Base-by-base conservation (phyloP, 2,797 vertebrate species). In the Momotus momota region DNA sequence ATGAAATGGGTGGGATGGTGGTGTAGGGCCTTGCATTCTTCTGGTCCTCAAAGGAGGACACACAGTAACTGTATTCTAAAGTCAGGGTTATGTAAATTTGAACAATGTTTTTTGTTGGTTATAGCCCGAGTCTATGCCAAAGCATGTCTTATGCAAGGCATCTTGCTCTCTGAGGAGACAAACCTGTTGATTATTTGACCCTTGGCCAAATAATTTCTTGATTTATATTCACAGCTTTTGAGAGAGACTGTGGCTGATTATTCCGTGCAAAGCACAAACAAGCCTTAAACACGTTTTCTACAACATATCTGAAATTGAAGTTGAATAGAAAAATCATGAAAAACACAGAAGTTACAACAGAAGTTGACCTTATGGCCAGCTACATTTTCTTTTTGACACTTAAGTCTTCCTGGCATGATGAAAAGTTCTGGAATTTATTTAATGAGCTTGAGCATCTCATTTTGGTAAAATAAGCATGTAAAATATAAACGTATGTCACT, bases 141-240 rank as follows among this genome's bases (percentile, higher is more conserved):
- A 83, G 38, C 43, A 46, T 88, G 85, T 93, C 87, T 93, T 88
- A 70, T 83, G 51, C 70, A 51, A 91, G 54, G 77, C 85, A 46
- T 93, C 79, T 51, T 88, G 77, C 81, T 96, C 43, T 90, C 77
- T 90, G 77, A 79, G 69, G 70, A 93, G 66, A 55, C 13, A 88
- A 88, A 96, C 90, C 88, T 94, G 81, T 90, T 96, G 94, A 93
- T 60, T 83, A 55, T 96, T 95, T 96, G 93, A 94, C 0, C 80
- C 80, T 75, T 81, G 66, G 92, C 94, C 96, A 97, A 93, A 88
- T 79, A 40, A 88, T 97, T 97, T 94, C 90, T 96, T 90, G 71
- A 73, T 96, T 96, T 94, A 92, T 78, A 94, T 90, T 96, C 93
- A 86, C 86, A 95, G 90, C 54, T 97, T 96, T 95, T 92, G 80